Evolutionary conservation across 23 tunicate species (phyloP).

Genomic region (Trididemnum clinides): DNA sequence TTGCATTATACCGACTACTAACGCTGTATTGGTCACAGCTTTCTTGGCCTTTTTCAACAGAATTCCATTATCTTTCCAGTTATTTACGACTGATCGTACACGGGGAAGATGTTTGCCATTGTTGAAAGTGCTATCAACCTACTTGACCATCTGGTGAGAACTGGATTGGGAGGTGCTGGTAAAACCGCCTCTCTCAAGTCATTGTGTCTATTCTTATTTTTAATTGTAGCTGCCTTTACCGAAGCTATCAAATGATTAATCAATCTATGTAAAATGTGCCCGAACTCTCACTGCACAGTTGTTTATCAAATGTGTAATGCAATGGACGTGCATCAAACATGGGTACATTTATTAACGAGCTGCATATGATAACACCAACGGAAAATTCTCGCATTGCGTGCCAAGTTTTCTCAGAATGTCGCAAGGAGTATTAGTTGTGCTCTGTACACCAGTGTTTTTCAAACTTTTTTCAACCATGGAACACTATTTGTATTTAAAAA

Average conservation of each 20-base stretch:
- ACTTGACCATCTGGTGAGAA: conserved; percentile 1
- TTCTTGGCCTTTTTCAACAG: not conserved
- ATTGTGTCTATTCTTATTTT: not conserved
- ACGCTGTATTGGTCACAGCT: not conserved
- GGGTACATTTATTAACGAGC: not conserved
- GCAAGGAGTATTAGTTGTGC: not conserved
- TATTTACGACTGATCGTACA: not conserved
- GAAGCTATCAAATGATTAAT: not conserved
- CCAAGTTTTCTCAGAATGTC: not conserved
- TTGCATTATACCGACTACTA: not conserved
- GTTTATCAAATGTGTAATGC: not conserved
- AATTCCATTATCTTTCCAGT: not conserved
- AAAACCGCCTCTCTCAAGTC: not conserved
- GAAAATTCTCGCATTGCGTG: not conserved
- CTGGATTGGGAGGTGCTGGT: conserved; percentile 5
- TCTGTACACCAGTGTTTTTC: not conserved
- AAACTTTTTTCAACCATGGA: not conserved
- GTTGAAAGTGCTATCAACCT: not conserved
- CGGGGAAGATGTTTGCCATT: not conserved
- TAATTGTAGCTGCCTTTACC: not conserved
- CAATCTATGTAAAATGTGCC: not conserved
- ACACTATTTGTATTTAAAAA: no score
- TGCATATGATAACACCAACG: not conserved
- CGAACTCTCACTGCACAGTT: conserved; percentile 9
- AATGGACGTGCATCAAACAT: not conserved